Base-by-base conservation (phyloP, 2,113 vertebrate genomes). In the Reinhardtius hippoglossoides region DNA sequence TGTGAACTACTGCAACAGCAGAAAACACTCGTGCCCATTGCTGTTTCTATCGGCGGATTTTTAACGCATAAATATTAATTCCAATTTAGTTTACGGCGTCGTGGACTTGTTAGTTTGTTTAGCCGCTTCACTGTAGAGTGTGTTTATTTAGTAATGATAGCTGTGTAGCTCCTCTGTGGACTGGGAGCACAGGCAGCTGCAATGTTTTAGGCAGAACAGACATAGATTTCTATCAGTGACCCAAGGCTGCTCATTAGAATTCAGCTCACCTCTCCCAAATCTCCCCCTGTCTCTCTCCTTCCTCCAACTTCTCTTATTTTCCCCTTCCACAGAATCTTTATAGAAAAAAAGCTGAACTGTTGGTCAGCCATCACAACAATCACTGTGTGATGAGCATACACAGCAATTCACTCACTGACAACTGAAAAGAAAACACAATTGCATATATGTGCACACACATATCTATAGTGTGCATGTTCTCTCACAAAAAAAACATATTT, bases 191-290 rank as follows among this genome's bases (percentile, higher is more conserved):
- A 85, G 83, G 84, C 90, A 89, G 87, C 87, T 89, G 88, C 88
- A 67, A 79, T 81, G 89, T 86, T 87, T 90, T 84, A 87, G 84
- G 80, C 79, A 83, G 86, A 89, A 86, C 87, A 92, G 87, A 85
- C 89, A 88, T 74, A 81, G 87, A 89, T 92, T 89, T 92, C 88
- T 91, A 88, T 89, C 52, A 48, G 76, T 81, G 83, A 88, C 84
- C 87, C 87, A 62, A 87, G 92, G 86, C 87, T 82, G 74, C 78
- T 90, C 80, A 90, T 93, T 90, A 87, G 76, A 74, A 93, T 92
- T 88, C 92, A 70, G 60, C 20, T 42, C 85, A 84, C 76, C 80
- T 87, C 84, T 83, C 69, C 71, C 56, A 69, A 81, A 42, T 77
- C 71, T 54, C 67, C n/a, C 31, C 9, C 26, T n/a, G 1, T 42